Evolutionary conservation across 2,797 vertebrate species (phyloP), one percentile per base, ranked within the genome.

Genomic region (Xyrichtys novacula): DNA sequence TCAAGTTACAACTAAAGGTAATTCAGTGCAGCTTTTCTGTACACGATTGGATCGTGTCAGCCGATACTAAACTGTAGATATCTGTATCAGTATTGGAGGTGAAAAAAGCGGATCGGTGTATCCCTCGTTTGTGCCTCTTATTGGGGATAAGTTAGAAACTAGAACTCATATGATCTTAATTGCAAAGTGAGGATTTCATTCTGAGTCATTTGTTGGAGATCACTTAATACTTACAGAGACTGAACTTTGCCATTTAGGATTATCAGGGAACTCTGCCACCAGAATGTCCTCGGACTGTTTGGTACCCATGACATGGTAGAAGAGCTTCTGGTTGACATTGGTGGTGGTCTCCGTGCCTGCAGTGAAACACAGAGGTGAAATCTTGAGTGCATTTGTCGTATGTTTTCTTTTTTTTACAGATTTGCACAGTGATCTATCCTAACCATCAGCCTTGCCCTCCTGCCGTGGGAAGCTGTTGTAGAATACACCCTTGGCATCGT

Each of bases 321-420:
- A 94, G 28, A 95, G 92, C 81, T 95, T 95, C 82, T 94, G 94
- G 68, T 94, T 92, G 43, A 94, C 67, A 85, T 93, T 94, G 62
- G 74, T 46, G 11, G 93, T 94, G 3, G 94, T 95, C 60, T 95
- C 94, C 0, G 94, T 95, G 46, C 94, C 94, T 95, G 60, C 14
- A 68, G 23, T 29, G 1, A 40, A 69, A 72, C 12, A 32, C 19
- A 65, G 6, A 71, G 2, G 2, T 36, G n/a, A 8, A 48, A 16
- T 7, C 5, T 29, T 10, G 0, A 28, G 25, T 16, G 6, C 12
- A 49, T 44, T 31, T 42, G 4, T 11, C 32, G 8, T 2, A 5
- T 12, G 15, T 2, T 26, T 53, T 47, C n/a, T 28, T 40, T 17
- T 0, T 2, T 17, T 19, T 34, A 7, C 17, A 42, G 0, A n/a